phyloP scores from a whole-genome alignment of 2,113 vertebrate species.

The Alexandromys fortis region DNA sequence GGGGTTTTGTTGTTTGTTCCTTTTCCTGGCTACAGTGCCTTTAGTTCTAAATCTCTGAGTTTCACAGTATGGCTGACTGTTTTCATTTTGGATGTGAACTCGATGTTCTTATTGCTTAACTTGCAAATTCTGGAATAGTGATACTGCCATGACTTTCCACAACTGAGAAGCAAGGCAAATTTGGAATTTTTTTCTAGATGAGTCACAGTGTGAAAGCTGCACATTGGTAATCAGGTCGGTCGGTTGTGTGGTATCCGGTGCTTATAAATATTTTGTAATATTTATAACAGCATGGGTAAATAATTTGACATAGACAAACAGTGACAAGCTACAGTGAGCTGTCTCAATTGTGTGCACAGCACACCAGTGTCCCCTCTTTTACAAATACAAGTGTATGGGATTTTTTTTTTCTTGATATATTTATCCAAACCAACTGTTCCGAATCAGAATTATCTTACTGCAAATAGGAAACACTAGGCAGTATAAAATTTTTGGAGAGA shows the following conservation, averaged over 20 bases:
- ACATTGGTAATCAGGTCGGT: constrained; percentile 5
- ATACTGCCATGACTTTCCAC: background rate
- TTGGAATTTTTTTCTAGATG: background rate
- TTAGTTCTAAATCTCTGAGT: background rate
- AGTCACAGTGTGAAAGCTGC: constrained; percentile 29
- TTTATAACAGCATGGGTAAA: background rate
- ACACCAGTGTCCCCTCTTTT: background rate
- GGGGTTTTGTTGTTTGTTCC: background rate
- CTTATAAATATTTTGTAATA: constrained; percentile 52
- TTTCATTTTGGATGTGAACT: constrained; percentile 44
- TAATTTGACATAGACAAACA: constrained; percentile 44
- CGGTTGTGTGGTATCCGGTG: constrained; percentile 11
- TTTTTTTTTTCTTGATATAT: background rate
- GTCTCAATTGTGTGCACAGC: background rate
- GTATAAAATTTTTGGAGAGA: background rate
- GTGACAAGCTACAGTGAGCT: constrained; percentile 17
- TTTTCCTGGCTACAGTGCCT: background rate
- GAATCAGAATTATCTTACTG: constrained; percentile 7
- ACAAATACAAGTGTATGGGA: background rate
- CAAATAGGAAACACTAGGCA: constrained; percentile 36
- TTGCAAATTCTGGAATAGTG: constrained; percentile 7
- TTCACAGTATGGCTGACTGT: constrained; percentile 41
- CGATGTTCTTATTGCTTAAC: constrained; percentile 27
- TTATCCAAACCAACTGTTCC: background rate
- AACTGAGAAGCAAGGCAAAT: constrained; percentile 7